phyloP scores from a whole-genome alignment of 1,140 invertebrate genomes.

The Hermetia illucens region DNA sequence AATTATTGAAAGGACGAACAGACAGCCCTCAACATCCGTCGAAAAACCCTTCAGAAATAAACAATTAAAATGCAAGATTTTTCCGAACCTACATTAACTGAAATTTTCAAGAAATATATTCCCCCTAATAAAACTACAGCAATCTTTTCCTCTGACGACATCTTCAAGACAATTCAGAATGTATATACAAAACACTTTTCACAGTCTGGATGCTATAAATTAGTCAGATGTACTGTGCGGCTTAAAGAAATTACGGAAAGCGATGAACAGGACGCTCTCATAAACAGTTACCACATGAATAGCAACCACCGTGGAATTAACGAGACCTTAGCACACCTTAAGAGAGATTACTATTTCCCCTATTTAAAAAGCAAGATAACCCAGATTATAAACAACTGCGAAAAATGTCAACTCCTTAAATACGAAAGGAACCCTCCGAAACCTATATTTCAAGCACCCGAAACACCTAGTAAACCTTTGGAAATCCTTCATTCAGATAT shows the following conservation, averaged over 20 bases:
- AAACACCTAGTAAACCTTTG: constrained; percentile 14
- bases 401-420: constrained; percentile 13
- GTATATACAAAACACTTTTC: constrained; percentile 5
- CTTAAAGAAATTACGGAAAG: constrained; percentile 5
- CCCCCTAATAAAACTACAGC: neutral
- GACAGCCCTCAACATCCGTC: neutral
- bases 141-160: neutral
- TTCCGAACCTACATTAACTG: neutral
- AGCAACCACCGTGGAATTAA: constrained; percentile 12
- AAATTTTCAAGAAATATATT: neutral
- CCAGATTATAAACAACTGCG: constrained; percentile 11
- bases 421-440: constrained; percentile 20
- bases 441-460: constrained; percentile 13
- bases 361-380: constrained; percentile 4
- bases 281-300: constrained; percentile 14
- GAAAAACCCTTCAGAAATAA: neutral
- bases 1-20: neutral
- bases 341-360: constrained; percentile 11
- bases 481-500: constrained; percentile 18
- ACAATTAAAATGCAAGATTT: neutral
- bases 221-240: constrained; percentile 4
- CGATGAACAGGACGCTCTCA: constrained; percentile 5
- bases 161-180: constrained; percentile 2
- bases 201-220: constrained; percentile 5
- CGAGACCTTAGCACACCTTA: constrained; percentile 10